phyloP scores from a whole-genome alignment of 2,888 invertebrate genomes.

The Cordilura impudica region DNA sequence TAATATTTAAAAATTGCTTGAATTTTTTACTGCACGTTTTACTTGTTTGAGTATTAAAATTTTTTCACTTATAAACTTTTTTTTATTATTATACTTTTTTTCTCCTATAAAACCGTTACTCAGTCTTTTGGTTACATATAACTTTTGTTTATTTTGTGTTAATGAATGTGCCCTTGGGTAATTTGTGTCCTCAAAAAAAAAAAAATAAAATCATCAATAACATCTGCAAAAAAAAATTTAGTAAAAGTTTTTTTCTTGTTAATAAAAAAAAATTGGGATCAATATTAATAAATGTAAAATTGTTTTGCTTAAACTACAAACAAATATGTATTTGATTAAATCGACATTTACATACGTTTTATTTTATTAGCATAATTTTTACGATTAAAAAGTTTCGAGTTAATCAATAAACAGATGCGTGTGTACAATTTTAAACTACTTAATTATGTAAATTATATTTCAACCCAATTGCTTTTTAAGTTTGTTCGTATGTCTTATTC shows the following conservation, averaged over 20 bases:
- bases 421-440: neutral
- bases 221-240: slow-evolving; percentile 34
- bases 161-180: slow-evolving; percentile 17
- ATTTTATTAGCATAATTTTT: neutral
- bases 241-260: slow-evolving; percentile 37
- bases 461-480: neutral
- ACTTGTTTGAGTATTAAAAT: slow-evolving; percentile 18
- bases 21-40: slow-evolving; percentile 33
- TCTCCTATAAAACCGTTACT: slow-evolving; percentile 21
- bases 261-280: neutral
- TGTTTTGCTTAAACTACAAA: neutral
- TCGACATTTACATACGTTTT: neutral
- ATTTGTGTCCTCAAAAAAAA: slow-evolving; percentile 18
- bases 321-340: neutral
- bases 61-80: slow-evolving; percentile 23
- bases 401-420: slow-evolving; percentile 3
- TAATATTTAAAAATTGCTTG: neutral
- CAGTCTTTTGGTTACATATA: slow-evolving; percentile 34
- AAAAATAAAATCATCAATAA: neutral
- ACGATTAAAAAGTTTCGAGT: neutral
- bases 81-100: neutral
- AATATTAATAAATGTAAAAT: neutral
- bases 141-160: slow-evolving; percentile 6
- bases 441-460: slow-evolving; percentile 23
- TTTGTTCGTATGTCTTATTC: neutral